Evolutionary conservation across 2,113 vertebrate genomes (phyloP).

Genomic region (Baryphthengus martii): DNA sequence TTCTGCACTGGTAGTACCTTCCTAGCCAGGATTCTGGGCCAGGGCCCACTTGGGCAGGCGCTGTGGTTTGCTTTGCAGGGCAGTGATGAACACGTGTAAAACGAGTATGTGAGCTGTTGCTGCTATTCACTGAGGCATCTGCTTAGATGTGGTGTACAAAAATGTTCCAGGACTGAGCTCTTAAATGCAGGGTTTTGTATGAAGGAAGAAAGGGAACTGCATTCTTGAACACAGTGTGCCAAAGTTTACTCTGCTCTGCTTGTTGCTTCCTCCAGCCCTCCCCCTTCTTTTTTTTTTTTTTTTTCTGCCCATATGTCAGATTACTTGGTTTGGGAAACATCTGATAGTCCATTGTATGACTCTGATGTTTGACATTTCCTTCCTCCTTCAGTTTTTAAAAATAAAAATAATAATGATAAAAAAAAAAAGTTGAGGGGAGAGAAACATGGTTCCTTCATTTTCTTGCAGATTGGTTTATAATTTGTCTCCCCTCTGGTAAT

Average conservation of each 20-base stretch:
- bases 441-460: not conserved
- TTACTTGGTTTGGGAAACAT: constrained; percentile 39
- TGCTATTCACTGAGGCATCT: not conserved
- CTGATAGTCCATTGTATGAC: constrained; percentile 30
- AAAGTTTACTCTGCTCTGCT: not conserved
- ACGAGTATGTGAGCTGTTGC: not conserved
- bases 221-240: not conserved
- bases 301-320: not conserved
- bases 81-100: not conserved
- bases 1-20: not conserved
- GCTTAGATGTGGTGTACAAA: not conserved
- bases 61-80: not conserved
- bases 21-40: not conserved
- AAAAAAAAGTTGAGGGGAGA: not conserved
- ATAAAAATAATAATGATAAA: not conserved
- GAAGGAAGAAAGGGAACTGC: not conserved
- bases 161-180: not conserved
- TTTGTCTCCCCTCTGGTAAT: not conserved
- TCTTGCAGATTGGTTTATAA: not conserved
- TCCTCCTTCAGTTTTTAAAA: constrained; percentile 7
- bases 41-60: not conserved
- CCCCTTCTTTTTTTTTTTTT: not conserved
- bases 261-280: not conserved
- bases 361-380: constrained; percentile 48
- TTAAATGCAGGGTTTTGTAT: not conserved